These are phyloP conservation scores for Smittia sp. DNA, from an alignment of 2,888 invertebrate genomes.

Conservation along the genomic window DNA sequence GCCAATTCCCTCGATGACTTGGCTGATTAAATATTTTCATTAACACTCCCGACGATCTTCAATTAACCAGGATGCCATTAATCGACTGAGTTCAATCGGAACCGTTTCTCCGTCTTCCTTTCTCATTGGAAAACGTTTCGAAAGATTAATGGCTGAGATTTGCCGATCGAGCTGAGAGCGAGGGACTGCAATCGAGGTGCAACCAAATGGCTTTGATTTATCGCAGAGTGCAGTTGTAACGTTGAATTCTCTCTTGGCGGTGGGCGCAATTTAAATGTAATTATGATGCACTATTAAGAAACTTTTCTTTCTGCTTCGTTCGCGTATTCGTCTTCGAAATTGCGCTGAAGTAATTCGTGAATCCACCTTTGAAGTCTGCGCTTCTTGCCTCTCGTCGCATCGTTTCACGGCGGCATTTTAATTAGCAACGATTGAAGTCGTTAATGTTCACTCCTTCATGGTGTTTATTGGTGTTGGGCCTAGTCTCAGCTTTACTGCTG, in stretches of 20 bases:
- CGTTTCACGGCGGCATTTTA: neutral
- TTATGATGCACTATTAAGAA: slow-evolving; percentile 14
- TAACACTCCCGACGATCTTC: neutral
- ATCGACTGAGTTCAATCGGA: too few species aligned
- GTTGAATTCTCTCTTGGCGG: neutral
- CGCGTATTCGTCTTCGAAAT: neutral
- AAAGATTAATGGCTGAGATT: neutral
- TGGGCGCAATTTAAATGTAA: slow-evolving; percentile 31
- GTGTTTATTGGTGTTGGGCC: neutral
- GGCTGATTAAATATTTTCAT: neutral
- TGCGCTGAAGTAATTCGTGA: neutral
- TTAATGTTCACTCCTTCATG: neutral
- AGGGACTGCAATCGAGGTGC: neutral
- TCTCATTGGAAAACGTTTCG: neutral
- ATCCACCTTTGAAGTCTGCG: neutral
- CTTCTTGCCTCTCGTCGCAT: neutral
- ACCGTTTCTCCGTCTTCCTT: too few species aligned
- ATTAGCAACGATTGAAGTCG: neutral
- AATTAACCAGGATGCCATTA: neutral
- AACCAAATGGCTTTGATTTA: slow-evolving; percentile 21
- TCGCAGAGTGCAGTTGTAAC: neutral
- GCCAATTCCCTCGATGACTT: neutral
- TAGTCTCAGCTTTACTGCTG: neutral
- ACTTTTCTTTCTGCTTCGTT: slow-evolving; percentile 2
- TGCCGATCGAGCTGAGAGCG: neutral